phyloP scores from a whole-genome alignment of 2,797 vertebrate species.

The Hyperoplus immaculatus region DNA sequence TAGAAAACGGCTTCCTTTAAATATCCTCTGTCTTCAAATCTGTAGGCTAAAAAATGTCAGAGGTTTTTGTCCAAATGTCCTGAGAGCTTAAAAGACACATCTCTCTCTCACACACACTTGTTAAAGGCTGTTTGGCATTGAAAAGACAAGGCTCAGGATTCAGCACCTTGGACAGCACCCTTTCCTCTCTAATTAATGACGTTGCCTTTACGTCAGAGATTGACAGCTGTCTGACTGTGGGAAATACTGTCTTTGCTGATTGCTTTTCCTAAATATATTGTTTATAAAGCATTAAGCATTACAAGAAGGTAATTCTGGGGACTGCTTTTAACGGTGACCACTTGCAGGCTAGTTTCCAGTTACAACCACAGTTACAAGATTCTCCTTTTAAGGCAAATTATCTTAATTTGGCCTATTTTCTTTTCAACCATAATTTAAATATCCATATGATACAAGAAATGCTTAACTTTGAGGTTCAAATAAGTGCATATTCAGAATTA shows the following conservation, averaged over 20 bases:
- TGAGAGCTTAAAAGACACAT: background rate
- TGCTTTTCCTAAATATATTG: too few species aligned
- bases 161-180: slow-evolving; percentile 74
- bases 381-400: background rate
- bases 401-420: background rate
- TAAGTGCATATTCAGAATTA: background rate
- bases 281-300: background rate
- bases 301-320: background rate
- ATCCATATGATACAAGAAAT: background rate
- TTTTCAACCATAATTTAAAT: background rate
- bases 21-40: background rate
- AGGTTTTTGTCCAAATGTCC: background rate
- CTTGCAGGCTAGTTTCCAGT: background rate
- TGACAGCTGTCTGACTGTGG: background rate
- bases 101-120: background rate
- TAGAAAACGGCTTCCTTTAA: background rate
- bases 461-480: too few species aligned
- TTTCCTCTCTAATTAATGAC: slow-evolving; percentile 19
- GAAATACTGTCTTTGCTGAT: background rate
- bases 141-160: slow-evolving; percentile 22
- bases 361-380: background rate
- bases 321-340: background rate
- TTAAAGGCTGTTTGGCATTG: background rate
- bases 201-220: slow-evolving; percentile 32
- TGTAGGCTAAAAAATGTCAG: too few species aligned